Percentiles rank a stretch among this genome's conserved stretches.
phyloP scores from a whole-genome alignment of 2,888 invertebrate genomes.

The Scaptomyza polygonia region DNA sequence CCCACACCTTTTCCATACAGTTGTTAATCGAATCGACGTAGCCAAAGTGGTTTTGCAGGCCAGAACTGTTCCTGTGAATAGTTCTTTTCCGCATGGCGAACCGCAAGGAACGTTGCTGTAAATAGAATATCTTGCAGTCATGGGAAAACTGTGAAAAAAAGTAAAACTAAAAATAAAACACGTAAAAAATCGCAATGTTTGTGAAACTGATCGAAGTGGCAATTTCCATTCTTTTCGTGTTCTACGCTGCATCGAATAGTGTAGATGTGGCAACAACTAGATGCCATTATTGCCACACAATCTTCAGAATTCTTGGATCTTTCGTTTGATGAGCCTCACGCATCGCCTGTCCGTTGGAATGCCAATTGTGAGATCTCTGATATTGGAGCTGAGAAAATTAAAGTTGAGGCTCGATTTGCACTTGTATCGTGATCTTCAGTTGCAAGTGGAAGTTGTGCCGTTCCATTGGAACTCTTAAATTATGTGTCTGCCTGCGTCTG shows the following conservation, averaged over 20 bases:
- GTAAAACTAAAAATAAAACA: constrained; percentile 6
- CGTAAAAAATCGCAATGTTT: constrained; percentile 28
- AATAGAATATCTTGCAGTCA: constrained; percentile 24
- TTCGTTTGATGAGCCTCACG: constrained; percentile 38
- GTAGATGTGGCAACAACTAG: constrained; percentile 49
- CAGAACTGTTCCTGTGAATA: constrained; percentile 6
- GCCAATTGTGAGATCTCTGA: constrained; percentile 41
- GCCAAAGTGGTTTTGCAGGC: constrained; percentile 12
- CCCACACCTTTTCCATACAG: constrained; percentile 12
- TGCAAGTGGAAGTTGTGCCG: constrained; percentile 7
- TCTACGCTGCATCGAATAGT: constrained; percentile 12
- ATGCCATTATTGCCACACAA: constrained; percentile 33
- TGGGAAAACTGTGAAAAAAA: constrained; percentile 24
- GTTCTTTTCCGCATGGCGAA: constrained; percentile 44
- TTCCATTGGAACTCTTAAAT: constrained; percentile 11
- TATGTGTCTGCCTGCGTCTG: constrained; percentile 1
- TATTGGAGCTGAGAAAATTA: constrained; percentile 25
- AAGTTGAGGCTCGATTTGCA: constrained; percentile 21
- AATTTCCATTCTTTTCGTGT: constrained; percentile 25
- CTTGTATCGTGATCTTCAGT: constrained; percentile 26
- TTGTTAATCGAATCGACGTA: constrained; percentile 41
- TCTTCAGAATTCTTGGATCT: constrained; percentile 18
- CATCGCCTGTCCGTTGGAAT: constrained; percentile 40
- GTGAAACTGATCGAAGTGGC: constrained; percentile 50
- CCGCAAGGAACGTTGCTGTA: constrained; percentile 36